These are phyloP conservation scores for Decapterus maruadsi DNA, from an alignment of 2,797 vertebrate genomes.

Conservation along the genomic window DNA sequence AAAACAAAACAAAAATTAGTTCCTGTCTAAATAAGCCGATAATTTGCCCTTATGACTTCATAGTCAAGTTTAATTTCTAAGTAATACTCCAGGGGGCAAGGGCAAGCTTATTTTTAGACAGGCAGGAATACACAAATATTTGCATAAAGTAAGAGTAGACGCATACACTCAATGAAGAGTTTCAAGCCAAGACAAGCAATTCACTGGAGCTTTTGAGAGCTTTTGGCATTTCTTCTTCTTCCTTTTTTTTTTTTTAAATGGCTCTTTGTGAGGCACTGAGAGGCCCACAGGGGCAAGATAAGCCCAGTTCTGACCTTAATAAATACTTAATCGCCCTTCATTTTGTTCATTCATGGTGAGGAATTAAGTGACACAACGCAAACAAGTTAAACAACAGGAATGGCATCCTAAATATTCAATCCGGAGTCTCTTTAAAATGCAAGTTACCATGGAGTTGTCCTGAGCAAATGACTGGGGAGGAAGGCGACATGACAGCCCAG, in stretches of 20 bases:
- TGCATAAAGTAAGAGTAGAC: constrained; percentile 38
- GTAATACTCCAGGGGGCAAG: constrained; percentile 2
- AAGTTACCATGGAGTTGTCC: constrained; percentile 78
- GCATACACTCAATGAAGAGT: constrained; percentile 46
- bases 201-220: constrained; percentile 45
- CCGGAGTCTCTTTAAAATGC: constrained; percentile 75
- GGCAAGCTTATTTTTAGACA: constrained; percentile 46
- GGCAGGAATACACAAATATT: constrained; percentile 39
- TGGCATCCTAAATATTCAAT: constrained; percentile 81
- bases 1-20: constrained; percentile 47
- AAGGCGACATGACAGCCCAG: constrained; percentile 72
- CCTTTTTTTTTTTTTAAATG: constrained; percentile 58
- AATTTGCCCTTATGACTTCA: constrained; percentile 16
- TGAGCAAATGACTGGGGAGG: constrained; percentile 77
- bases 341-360: constrained; percentile 75
- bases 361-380: constrained; percentile 78
- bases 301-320: constrained; percentile 76
- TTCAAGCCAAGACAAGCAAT: constrained; percentile 58
- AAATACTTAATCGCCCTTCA: constrained; percentile 79
- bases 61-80: constrained; percentile 25
- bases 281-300: constrained; percentile 67
- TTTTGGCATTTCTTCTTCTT: constrained; percentile 36
- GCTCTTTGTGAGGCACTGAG: constrained; percentile 63
- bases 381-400: constrained; percentile 82
- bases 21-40: constrained; percentile 41